A percentile compares a stretch with the other conserved stretches of the same genome.
Conservation (phyloP, 2,888 invertebrate genomes). For the Celastrina argiolus region DNA sequence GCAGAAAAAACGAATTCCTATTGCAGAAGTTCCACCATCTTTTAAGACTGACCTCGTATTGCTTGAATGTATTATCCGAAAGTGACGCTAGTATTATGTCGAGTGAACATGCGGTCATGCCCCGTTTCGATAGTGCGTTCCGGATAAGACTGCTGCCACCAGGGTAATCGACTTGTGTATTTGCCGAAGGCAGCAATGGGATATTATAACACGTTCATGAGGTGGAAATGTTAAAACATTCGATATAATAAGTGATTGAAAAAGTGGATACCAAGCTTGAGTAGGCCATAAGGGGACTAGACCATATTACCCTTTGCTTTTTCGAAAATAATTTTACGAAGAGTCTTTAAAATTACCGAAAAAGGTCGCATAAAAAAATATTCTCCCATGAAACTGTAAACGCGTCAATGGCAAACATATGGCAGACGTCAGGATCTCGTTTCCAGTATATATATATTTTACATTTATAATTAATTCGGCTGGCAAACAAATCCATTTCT, state of each 20-base stretch:
- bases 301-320: neutral
- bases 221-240: slow-evolving; percentile 1
- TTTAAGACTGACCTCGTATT: slow-evolving; percentile 11
- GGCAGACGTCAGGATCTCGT: neutral
- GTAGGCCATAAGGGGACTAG: slow-evolving; percentile 3
- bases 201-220: neutral
- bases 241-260: neutral
- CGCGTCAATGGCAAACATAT: neutral
- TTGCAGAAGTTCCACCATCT: slow-evolving; percentile 9
- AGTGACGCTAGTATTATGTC: neutral
- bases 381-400: too few relatives aligned
- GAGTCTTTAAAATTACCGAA: neutral
- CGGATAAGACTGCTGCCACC: slow-evolving; percentile 7
- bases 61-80: neutral
- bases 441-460: neutral
- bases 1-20: slow-evolving; percentile 32
- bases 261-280: neutral
- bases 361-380: neutral
- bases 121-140: neutral
- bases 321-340: neutral
- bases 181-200: neutral
- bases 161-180: neutral
- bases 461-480: too few relatives aligned
- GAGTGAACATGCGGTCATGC: neutral
- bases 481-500: too few relatives aligned